Evolutionary conservation across 2,888 invertebrate species (phyloP), one percentile per base, ranked within the genome.

Genomic region (Meta bourneti): DNA sequence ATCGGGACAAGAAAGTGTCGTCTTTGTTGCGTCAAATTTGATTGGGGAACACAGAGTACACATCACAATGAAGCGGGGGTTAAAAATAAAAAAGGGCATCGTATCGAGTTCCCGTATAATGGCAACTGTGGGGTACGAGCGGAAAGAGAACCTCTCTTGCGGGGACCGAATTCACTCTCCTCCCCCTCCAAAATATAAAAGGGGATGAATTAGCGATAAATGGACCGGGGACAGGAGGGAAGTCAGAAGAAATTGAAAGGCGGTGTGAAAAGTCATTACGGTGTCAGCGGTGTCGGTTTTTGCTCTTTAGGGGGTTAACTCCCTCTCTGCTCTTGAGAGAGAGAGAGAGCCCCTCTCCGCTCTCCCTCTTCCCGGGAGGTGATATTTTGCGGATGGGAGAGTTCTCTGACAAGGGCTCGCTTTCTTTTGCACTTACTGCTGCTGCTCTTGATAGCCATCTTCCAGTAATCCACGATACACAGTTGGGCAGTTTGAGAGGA

Each of bases 261-360:
- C 87, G 82, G 91, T 91, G 91, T 91, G 91, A 91, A 87, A 91
- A 91, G 91, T 91, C 91, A 91, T 91, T 91, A 91, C 72, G 82
- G 91, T 91, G 90, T 86, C 90, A 91, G 90, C 80, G 86, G 75
- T 79, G 87, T 87, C 83, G 87, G 91, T 87, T 87, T 91, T 86
- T 88, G 87, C 91, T 91, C 83, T 91, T 87, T 78, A 78, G 91
- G 86, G 91, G 87, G 91, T 82, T 83, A 82, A 52, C 83, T 81
- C 75, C 54, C 75, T 74, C 19, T 51, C 71, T n/a, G 34, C 34
- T 6, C 71, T 48, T n/a, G 9, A n/a, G n/a, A n/a, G n/a, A n/a
- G n/a, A n/a, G 19, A 20, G 61, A 74, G 74, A 19, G 16, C 81
- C 49, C 75, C 74, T 8, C 84, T 48, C 1, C 11, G 52, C 52